Conservation (phyloP, 2,797 vertebrate species). For the Mallotus villosus region DNA sequence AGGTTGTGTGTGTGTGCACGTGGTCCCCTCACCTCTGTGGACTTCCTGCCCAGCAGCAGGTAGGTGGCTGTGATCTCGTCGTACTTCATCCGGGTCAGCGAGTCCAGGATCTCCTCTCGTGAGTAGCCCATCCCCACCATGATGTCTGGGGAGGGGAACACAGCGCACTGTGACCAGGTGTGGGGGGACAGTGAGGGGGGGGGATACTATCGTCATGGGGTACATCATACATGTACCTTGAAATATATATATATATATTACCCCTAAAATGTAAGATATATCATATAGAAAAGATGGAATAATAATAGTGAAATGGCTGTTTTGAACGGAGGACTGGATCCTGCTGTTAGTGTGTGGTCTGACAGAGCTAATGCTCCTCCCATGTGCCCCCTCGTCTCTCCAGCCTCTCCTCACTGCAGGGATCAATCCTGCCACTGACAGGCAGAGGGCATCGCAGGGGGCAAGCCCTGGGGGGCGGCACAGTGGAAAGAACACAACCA, state of each 20-base stretch:
- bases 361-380: not conserved
- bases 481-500: constrained; percentile 36
- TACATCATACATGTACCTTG: too few relatives aligned
- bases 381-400: not conserved
- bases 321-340: too few relatives aligned
- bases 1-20: too few relatives aligned
- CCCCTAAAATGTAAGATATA: too few relatives aligned
- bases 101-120: constrained; percentile 87
- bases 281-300: too few relatives aligned
- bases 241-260: too few relatives aligned
- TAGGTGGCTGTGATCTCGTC: constrained; percentile 89
- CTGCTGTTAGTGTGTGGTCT: too few relatives aligned
- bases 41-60: constrained; percentile 83
- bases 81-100: constrained; percentile 88
- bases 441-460: constrained; percentile 12
- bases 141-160: constrained; percentile 72
- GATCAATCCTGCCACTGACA: constrained; percentile 35
- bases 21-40: constrained; percentile 75
- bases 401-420: not conserved
- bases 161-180: not conserved
- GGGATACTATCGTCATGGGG: too few relatives aligned
- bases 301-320: too few relatives aligned
- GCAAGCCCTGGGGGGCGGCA: constrained; percentile 4
- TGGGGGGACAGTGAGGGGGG: not conserved
- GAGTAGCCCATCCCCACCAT: constrained; percentile 91